Evolutionary conservation across 1,140 invertebrate species (phyloP).

Genomic region (Bombus consobrinus): DNA sequence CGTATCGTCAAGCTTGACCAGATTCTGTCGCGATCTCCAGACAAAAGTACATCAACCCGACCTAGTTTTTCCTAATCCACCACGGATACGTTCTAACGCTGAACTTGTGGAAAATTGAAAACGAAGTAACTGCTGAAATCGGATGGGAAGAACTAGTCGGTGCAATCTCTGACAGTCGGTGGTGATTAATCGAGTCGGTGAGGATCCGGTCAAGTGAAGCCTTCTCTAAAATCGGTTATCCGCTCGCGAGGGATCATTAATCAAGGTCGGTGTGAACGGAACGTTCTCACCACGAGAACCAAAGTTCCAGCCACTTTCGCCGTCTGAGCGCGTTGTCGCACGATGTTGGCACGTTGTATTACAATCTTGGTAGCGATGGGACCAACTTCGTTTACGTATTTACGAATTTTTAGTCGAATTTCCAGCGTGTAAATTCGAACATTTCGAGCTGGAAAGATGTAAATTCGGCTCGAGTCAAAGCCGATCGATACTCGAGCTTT

Average conservation of each 20-base stretch:
- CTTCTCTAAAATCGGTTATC: slow-evolving; percentile 1
- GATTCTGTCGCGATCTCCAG: too few species aligned
- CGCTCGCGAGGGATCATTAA: neutral
- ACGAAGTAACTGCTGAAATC: neutral
- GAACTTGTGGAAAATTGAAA: neutral
- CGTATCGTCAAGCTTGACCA: neutral
- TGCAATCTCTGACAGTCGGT: too few species aligned
- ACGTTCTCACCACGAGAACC: neutral
- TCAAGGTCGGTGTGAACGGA: neutral
- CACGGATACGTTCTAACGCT: neutral
- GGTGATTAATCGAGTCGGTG: neutral
- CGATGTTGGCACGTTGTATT: neutral
- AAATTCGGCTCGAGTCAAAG: too few species aligned
- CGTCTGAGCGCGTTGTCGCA: neutral
- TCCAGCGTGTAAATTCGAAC: too few species aligned
- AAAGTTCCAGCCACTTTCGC: neutral
- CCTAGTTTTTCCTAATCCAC: neutral
- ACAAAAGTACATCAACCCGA: too few species aligned
- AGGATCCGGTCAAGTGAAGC: neutral
- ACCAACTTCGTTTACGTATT: too few species aligned
- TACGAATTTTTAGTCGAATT: too few species aligned
- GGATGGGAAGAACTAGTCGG: neutral
- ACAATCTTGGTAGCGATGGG: neutral
- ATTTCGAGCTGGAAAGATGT: too few species aligned
- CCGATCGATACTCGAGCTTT: too few species aligned